Evolutionary conservation across 2,888 invertebrate species (phyloP), one percentile per base, ranked within the genome.

Genomic region (Alloplasta piceator): DNA sequence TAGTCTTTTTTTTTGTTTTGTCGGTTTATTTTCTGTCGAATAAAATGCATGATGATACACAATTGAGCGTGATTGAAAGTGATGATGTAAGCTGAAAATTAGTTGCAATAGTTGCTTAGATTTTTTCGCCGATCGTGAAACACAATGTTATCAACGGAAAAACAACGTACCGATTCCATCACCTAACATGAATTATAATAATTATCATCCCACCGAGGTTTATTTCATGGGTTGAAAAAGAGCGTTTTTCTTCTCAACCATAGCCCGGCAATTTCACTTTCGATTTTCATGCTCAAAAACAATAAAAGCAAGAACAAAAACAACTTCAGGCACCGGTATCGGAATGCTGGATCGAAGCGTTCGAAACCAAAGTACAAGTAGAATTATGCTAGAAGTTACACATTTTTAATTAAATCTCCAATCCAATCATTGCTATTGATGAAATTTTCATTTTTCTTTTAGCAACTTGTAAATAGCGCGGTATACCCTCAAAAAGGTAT

Each of bases 331-430:
- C 84, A 85, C 84, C 85, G 80, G 70, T 81, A 78, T 66, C 68
- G 74, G n/a, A 39, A 70, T 63, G 68, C 68, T 72, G 41, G 52
- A 36, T 41, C 48, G 48, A 46, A 72, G 70, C 73, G 73, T 63
- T 77, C 60, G 73, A 84, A 85, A 85, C 84, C 85, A 86, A 86
- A 86, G 86, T 86, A 86, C 86, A 86, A 86, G 84, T 86, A 86
- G 85, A 83, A 56, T 85, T 84, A 86, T 85, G 83, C 84, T 85
- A 85, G 81, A 86, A 83, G 81, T 83, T 85, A 85, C 66, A 26
- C 26, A 26, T 55, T 78, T 66, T 64, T 46, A 64, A 80, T 81
- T 80, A 82, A 83, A 84, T 84, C 82, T 83, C 26, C 3, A 26
- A 26, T 26, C 26, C 81, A 79, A 80, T 80, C 80, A 84, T 82